Base-by-base conservation (phyloP, 2,888 invertebrate species). In the Gonocerus acuteangulatus region DNA sequence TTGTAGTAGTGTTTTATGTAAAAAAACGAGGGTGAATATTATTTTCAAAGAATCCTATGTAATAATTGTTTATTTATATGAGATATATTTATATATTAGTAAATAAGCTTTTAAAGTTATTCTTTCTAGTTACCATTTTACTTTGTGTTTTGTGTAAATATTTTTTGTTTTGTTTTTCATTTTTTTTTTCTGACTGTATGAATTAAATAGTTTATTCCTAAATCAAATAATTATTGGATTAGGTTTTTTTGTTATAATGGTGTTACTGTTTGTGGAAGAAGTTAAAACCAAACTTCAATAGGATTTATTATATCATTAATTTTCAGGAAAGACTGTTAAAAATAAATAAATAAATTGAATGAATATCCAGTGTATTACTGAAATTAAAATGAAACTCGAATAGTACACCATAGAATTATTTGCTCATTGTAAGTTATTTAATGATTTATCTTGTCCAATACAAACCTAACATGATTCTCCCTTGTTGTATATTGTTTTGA, bases 41-140 rank as follows among this genome's bases (percentile, higher is more conserved):
- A 54, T 54, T 54, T 54, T 54, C 22, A 54, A 42, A 39, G 22
- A 23, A 54, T 54, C 36, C 36, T 54, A 54, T 42, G 36, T 54
- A 54, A 54, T 54, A 22, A 54, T 54, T 54, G 54, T 54, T 54
- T 54, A 54, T 54, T 54, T 54, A 54, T 42, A 54, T 54, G 21
- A 54, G 54, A 54, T 54, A 54, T 54, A 54, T 54, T 54, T 54
- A 54, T 54, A 54, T 51, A 51, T 42, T 54, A 54, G 54, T 23
- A 19, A 23, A 11, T 54, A 54, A 54, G 54, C 54, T 54, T 54
- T 39, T 19, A 54, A 36, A 36, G 21, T 54, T 54, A 42, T 48
- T 42, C 22, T 54, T 54, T 54, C 39, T 54, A 54, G 54, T 54
- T 54, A 54, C 54, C 54, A 54, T 47, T 39, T 47, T 39, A 19